Evolutionary conservation across 2,797 vertebrate genomes (phyloP), one percentile per base, ranked within the genome.

Genomic region (Cirrhinus mrigala): DNA sequence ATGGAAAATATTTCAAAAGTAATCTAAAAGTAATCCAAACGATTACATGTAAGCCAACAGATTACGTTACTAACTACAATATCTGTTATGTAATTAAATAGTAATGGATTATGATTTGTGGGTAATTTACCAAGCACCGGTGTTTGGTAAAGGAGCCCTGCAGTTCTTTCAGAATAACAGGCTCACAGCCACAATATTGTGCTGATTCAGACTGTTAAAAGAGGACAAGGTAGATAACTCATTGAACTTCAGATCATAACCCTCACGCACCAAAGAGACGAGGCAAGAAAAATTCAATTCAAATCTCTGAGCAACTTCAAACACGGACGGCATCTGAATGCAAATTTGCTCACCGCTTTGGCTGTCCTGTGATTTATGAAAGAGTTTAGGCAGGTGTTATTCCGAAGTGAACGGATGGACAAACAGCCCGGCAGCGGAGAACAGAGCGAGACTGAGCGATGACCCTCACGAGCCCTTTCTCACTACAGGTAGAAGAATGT

Each of bases 361-460:
- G 92, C 88, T 89, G 90, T 91, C 92, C 91, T 92, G 92, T 93
- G 93, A 95, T 94, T 95, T 94, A 96, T 95, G 92, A 92, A 92
- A 88, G 89, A 90, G 93, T 89, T 82, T 24, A 91, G 90, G 91
- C 91, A 85, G 76, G 89, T 90, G 92, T 93, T 56, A 93, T 94
- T 87, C 85, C 92, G 93, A 95, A 89, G 88, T 89, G 89, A 94
- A 93, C 91, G 91, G 91, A 93, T 93, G 91, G 91, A 94, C 94
- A 92, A 93, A 92, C 90, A 91, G 92, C 91, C 50, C 20, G 3
- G 44, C 64, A 48, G 84, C 52, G 27, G 62, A 87, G 82, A 85
- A 85, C 70, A 83, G 56, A 60, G 79, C n/a, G 89, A 93, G 93
- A 92, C 91, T 93, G 93, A 93, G 92, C 87, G 87, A 91, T 94